Percentiles rank a stretch among this genome's conserved stretches.
Evolutionary conservation across 1,140 invertebrate genomes (phyloP).

Genomic region (Acromyrmex charruanus): DNA sequence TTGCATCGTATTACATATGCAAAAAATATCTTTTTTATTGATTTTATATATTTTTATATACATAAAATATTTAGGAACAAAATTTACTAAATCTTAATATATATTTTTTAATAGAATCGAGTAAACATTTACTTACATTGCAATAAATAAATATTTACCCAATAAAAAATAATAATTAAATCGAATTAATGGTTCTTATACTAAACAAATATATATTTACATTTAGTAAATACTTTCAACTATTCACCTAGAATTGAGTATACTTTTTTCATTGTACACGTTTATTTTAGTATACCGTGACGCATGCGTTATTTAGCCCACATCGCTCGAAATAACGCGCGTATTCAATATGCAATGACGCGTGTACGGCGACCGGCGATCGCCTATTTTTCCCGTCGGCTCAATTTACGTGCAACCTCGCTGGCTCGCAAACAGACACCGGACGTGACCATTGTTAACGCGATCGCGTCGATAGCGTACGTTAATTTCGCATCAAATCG

Average conservation of each 20-base stretch:
- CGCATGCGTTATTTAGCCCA: constrained; percentile 27
- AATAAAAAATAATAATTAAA: too few relatives aligned
- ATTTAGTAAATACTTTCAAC: too few relatives aligned
- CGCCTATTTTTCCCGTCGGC: constrained; percentile 48
- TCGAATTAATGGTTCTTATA: too few relatives aligned
- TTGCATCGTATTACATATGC: background rate
- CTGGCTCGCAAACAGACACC: constrained; percentile 29
- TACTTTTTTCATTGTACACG: background rate
- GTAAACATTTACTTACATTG: too few relatives aligned
- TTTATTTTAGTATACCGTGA: constrained; percentile 3
- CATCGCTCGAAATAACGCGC: constrained; percentile 55
- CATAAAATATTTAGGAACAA: too few relatives aligned
- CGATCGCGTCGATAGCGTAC: constrained; percentile 64
- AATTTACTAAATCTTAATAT: too few relatives aligned
- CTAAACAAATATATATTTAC: too few relatives aligned
- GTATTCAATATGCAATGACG: constrained; percentile 44
- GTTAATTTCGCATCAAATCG: constrained; percentile 47
- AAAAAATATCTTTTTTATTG: background rate
- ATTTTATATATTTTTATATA: background rate
- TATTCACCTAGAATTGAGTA: too few relatives aligned
- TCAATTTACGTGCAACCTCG: constrained; percentile 53
- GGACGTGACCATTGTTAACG: constrained; percentile 33
- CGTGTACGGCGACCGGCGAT: constrained; percentile 11
- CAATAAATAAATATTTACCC: too few relatives aligned
- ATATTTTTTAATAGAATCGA: too few relatives aligned